phyloP scores from a whole-genome alignment of 1,140 invertebrate species.

The Trachelipus rathkii region DNA sequence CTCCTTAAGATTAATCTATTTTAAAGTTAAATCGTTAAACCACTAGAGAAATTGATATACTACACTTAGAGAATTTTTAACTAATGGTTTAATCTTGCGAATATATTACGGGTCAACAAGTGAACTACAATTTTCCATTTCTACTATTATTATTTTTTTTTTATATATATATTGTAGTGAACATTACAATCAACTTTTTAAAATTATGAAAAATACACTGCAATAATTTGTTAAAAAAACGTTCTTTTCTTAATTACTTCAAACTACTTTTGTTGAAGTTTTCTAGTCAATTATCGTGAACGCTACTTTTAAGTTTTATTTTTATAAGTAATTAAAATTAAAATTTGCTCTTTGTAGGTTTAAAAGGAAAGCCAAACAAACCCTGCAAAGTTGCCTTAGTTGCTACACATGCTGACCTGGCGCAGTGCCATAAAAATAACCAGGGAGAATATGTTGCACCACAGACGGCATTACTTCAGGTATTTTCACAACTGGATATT shows the following conservation, averaged over 20 bases:
- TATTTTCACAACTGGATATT: background rate
- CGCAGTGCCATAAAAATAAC: slow-evolving; percentile 55
- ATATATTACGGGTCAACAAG: too few species aligned
- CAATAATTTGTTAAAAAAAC: slow-evolving; percentile 32
- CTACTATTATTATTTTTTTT: too few species aligned
- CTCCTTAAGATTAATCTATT: too few species aligned
- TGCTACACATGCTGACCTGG: slow-evolving; percentile 63
- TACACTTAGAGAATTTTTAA: too few species aligned
- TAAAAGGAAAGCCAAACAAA: slow-evolving; percentile 56
- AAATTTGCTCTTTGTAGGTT: slow-evolving; percentile 50
- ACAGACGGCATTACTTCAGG: slow-evolving; percentile 58
- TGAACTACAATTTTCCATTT: too few species aligned
- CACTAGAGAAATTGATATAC: too few species aligned
- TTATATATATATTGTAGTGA: too few species aligned
- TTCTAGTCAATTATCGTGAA: background rate
- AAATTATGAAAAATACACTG: too few species aligned
- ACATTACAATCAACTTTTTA: too few species aligned
- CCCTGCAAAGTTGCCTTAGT: slow-evolving; percentile 59
- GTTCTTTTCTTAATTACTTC: background rate
- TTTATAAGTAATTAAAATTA: slow-evolving; percentile 3
- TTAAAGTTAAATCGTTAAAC: too few species aligned
- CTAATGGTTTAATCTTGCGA: too few species aligned
- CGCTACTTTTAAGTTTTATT: background rate
- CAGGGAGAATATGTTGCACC: slow-evolving; percentile 58
- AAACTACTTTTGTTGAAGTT: background rate